Conservation (phyloP, 2,797 vertebrate genomes). For the Mastacembelus armatus region DNA sequence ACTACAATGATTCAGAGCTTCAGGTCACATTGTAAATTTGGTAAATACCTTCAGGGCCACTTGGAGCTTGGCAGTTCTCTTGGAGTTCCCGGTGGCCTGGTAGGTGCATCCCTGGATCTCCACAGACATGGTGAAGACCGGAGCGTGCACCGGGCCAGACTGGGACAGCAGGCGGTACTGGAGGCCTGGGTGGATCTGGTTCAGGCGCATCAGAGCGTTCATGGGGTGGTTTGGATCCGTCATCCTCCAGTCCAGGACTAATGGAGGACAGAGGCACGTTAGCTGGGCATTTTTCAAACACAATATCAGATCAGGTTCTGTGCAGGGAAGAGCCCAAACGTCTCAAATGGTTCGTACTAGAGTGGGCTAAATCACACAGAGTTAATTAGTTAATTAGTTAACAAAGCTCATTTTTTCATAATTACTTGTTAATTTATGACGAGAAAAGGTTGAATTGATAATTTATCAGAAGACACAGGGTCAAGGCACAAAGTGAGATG, state of each 20-base stretch:
- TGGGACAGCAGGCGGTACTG: slow-evolving; percentile 96
- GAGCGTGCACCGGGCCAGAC: slow-evolving; percentile 95
- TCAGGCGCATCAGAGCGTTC: slow-evolving; percentile 96
- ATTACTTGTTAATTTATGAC: no score
- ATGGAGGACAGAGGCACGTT: slow-evolving; percentile 30
- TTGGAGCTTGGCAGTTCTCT: slow-evolving; percentile 96
- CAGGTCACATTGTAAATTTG: neutral
- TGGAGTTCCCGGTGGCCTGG: slow-evolving; percentile 94
- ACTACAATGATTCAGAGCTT: neutral
- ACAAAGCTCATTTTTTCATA: no score
- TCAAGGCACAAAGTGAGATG: no score
- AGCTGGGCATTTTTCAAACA: no score
- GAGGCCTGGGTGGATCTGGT: slow-evolving; percentile 95
- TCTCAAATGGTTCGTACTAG: no score
- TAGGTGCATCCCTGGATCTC: slow-evolving; percentile 93
- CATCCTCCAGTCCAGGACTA: slow-evolving; percentile 96
- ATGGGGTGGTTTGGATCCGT: slow-evolving; percentile 92
- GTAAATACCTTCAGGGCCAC: slow-evolving; percentile 93
- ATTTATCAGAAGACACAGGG: no score
- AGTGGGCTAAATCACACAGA: no score
- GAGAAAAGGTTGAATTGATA: no score
- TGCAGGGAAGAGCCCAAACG: no score
- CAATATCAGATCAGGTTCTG: no score
- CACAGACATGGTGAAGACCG: slow-evolving; percentile 97
- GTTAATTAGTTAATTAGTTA: no score